Conservation (phyloP, 2,113 vertebrate genomes). For the Suricata suricatta region DNA sequence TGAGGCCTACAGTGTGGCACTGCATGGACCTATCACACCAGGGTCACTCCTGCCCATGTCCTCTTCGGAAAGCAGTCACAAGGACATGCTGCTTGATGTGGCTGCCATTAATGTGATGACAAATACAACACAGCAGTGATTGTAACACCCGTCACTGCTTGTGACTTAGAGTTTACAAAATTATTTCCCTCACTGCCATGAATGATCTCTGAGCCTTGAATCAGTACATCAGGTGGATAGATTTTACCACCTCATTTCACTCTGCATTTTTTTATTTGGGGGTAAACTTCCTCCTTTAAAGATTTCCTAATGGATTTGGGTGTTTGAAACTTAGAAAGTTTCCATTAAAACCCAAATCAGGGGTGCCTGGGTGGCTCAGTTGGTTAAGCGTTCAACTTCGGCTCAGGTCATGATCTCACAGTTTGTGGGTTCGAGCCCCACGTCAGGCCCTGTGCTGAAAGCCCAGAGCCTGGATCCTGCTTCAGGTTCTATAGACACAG, state of each 20-base stretch:
- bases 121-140: rapidly evolving
- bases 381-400: too few relatives aligned
- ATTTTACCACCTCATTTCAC: neutral
- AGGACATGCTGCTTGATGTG: neutral
- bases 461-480: too few relatives aligned
- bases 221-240: rapidly evolving
- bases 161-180: neutral
- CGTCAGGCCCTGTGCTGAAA: too few relatives aligned
- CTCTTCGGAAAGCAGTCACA: neutral
- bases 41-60: neutral
- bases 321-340: neutral
- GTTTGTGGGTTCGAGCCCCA: too few relatives aligned
- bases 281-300: neutral
- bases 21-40: neutral
- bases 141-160: rapidly evolving
- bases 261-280: neutral
- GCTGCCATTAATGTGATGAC: neutral
- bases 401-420: too few relatives aligned
- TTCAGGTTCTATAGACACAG: too few relatives aligned
- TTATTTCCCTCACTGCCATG: neutral
- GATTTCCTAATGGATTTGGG: neutral
- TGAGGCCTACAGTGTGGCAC: neutral
- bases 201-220: neutral
- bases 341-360: neutral
- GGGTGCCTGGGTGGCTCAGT: too few relatives aligned